Evolutionary conservation across 1,140 invertebrate species (phyloP).

Genomic region (Uloborus diversus): DNA sequence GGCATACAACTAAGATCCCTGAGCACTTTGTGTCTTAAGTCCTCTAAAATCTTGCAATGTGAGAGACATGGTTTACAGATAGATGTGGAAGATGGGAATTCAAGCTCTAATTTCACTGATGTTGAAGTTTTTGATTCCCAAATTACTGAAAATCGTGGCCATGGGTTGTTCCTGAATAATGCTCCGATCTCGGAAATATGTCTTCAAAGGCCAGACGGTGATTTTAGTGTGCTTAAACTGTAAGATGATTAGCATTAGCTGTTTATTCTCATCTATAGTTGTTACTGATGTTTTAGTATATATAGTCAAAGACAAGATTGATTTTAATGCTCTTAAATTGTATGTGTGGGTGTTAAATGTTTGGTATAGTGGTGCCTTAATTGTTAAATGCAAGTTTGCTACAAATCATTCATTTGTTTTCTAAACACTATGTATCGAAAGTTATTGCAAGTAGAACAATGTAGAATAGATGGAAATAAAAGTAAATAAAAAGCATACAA

Average conservation of each 20-base stretch:
- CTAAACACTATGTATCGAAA: too few relatives aligned
- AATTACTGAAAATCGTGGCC: conserved; percentile 14
- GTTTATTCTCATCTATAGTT: too few relatives aligned
- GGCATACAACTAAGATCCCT: conserved; percentile 42
- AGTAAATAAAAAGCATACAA: too few relatives aligned
- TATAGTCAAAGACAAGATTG: too few relatives aligned
- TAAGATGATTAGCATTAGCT: conserved; percentile 4
- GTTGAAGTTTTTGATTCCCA: background rate
- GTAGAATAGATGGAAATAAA: too few relatives aligned
- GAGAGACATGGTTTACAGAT: conserved; percentile 34
- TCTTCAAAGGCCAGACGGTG: conserved; percentile 31
- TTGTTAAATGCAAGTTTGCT: too few relatives aligned
- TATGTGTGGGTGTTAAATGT: too few relatives aligned
- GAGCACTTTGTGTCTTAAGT: conserved; percentile 10
- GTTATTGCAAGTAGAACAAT: too few relatives aligned
- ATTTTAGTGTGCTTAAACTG: conserved; percentile 22
- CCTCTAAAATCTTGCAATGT: conserved; percentile 5
- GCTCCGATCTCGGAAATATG: conserved; percentile 27
- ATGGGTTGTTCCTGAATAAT: conserved; percentile 43
- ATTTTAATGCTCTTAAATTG: too few relatives aligned
- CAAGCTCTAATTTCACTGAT: conserved; percentile 14
- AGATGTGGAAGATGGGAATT: conserved; percentile 37
- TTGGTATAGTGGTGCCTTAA: too few relatives aligned
- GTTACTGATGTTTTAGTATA: too few relatives aligned
- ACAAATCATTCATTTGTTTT: too few relatives aligned